Evolutionary conservation across 2,113 vertebrate genomes (phyloP).

Genomic region (Xenotilapia longispinis): DNA sequence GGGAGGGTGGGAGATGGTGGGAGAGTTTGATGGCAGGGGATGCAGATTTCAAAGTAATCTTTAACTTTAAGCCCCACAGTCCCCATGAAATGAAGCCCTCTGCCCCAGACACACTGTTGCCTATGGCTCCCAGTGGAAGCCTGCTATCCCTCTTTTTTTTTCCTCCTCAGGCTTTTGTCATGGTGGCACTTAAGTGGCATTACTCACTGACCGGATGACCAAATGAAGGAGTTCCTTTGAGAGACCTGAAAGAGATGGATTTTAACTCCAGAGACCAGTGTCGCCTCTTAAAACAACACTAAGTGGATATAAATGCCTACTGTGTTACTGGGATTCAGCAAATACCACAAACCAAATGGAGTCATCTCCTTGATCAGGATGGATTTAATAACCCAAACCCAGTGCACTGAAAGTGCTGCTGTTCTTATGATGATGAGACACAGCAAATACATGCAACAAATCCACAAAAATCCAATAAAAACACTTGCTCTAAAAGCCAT

Average conservation of each 20-base stretch:
- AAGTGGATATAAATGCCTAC: constrained; percentile 57
- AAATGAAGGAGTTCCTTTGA: constrained; percentile 64
- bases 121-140: constrained; percentile 61
- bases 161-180: constrained; percentile 61
- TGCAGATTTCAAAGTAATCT: constrained; percentile 90
- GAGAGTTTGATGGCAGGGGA: constrained; percentile 53
- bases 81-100: constrained; percentile 66
- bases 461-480: background rate
- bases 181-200: constrained; percentile 71
- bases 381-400: background rate
- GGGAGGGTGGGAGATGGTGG: constrained; percentile 26
- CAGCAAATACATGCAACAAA: background rate
- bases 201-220: constrained; percentile 65
- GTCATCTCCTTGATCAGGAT: constrained; percentile 4
- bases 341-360: constrained; percentile 1
- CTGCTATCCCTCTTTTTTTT: constrained; percentile 38
- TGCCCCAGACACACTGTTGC: constrained; percentile 64
- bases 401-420: background rate
- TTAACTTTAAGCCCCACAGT: constrained; percentile 80
- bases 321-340: constrained; percentile 42
- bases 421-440: background rate
- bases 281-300: constrained; percentile 64
- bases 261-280: constrained; percentile 58
- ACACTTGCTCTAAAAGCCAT: background rate
- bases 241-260: constrained; percentile 57